Base-by-base conservation (phyloP, 64 coral and sea anemone genomes). In the Anthopleura sola region DNA sequence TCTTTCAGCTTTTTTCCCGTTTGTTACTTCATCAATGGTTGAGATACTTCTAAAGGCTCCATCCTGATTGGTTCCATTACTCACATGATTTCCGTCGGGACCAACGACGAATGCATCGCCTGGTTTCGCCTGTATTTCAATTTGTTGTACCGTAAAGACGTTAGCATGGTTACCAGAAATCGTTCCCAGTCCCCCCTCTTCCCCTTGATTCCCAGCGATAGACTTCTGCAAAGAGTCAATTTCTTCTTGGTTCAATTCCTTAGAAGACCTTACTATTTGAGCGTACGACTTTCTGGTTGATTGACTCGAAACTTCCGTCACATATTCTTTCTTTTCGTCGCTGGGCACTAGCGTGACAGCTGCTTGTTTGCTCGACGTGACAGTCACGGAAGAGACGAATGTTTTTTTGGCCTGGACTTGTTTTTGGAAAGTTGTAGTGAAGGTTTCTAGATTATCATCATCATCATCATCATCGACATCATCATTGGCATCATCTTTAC, bases 381-480 rank as follows among this genome's bases (percentile, higher is more conserved):
- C 38, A n/a, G 38, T 79, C 3, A 79, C 76, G n/a, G 76, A 44
- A 48, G 76, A 79, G 18, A 79, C 76, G 31, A 79, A 79, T 3
- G 76, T 79, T 23, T 79, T 79, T 48, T 79, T 79, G 39, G 37
- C 44, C 37, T 79, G 76, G 37, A 83, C 82, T 60, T 83, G 82
- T 23, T 83, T 53, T 60, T 83, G 82, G 8, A 83, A 55, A 2
- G 82, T 55, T 10, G 82, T 24, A 16, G 82, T 83, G 28, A 83
- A 83, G 50, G 51, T 83, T 37, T 83, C 82, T 13, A 83, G 23
- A 8, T 83, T 51, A 83, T 83, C 82, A 20, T 83, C 82, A 24
- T 83, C 82, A 29, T 83, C 82, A 31, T 56, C 49, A 60, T 83
- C 82, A 21, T 78, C 36, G 2, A 2, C 69, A 75, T 75, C 69